Conservation (phyloP, 2,888 invertebrate species). For the Callyntrura sp. region DNA sequence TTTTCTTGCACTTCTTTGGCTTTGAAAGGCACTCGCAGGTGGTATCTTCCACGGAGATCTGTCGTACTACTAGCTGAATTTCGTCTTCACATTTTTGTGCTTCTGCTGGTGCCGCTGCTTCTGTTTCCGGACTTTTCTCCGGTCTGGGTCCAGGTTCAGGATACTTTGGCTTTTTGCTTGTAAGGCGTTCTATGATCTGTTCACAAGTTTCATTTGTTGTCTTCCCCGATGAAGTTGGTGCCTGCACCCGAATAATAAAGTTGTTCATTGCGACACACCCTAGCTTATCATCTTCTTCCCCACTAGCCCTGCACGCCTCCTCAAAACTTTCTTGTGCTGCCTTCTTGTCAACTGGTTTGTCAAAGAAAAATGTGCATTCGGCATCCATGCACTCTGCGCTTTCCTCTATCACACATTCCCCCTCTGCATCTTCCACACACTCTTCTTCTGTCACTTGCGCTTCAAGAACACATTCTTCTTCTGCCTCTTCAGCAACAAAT, state of each 20-base stretch:
- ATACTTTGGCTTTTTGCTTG: constrained; percentile 40
- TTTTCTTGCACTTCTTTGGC: background rate
- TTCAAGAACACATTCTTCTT: no score
- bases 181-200: constrained; percentile 61
- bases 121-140: background rate
- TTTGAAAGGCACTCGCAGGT: constrained; percentile 35
- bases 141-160: constrained; percentile 52
- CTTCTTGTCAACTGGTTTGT: constrained; percentile 7
- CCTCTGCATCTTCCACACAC: constrained; percentile 73
- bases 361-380: constrained; percentile 45
- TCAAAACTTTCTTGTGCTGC: constrained; percentile 11
- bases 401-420: constrained; percentile 71
- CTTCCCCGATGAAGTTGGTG: constrained; percentile 66
- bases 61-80: constrained; percentile 39
- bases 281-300: background rate
- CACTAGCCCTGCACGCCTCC: background rate
- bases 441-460: constrained; percentile 73
- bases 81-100: constrained; percentile 13
- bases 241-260: constrained; percentile 69
- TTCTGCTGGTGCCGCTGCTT: no score
- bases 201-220: constrained; percentile 63
- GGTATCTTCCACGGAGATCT: constrained; percentile 59
- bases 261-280: constrained; percentile 65
- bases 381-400: constrained; percentile 63
- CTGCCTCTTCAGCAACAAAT: no score